phyloP scores from a whole-genome alignment of 2,113 vertebrate genomes.

The Phainopepla nitens region DNA sequence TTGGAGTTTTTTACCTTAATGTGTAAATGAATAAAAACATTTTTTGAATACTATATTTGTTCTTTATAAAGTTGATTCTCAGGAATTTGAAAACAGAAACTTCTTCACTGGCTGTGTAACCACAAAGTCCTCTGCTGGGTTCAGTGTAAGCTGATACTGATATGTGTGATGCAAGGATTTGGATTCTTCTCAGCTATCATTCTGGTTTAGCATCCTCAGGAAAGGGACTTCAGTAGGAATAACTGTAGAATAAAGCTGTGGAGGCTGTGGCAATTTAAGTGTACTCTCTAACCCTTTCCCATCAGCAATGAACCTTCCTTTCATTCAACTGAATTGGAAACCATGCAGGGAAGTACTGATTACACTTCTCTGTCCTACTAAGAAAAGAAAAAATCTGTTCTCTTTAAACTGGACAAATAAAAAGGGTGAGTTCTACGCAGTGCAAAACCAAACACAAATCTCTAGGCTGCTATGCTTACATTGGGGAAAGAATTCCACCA shows the following conservation, averaged over 20 bases:
- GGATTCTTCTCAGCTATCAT: neutral
- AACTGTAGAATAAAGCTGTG: neutral
- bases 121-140: neutral
- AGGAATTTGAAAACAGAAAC: neutral
- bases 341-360: neutral
- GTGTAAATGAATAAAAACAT: neutral
- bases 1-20: neutral
- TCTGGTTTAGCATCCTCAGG: neutral
- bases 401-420: neutral
- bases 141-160: neutral
- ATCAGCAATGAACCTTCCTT: neutral
- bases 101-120: neutral
- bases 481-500: neutral
- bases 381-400: neutral
- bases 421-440: neutral
- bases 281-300: neutral
- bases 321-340: neutral
- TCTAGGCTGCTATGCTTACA: neutral
- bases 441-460: neutral
- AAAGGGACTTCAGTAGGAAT: neutral
- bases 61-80: neutral
- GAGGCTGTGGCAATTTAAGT: neutral
- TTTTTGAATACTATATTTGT: neutral
- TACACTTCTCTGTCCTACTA: neutral
- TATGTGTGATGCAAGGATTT: neutral